Conservation (phyloP, 2,888 invertebrate genomes). For the Drosophila gaucha region DNA sequence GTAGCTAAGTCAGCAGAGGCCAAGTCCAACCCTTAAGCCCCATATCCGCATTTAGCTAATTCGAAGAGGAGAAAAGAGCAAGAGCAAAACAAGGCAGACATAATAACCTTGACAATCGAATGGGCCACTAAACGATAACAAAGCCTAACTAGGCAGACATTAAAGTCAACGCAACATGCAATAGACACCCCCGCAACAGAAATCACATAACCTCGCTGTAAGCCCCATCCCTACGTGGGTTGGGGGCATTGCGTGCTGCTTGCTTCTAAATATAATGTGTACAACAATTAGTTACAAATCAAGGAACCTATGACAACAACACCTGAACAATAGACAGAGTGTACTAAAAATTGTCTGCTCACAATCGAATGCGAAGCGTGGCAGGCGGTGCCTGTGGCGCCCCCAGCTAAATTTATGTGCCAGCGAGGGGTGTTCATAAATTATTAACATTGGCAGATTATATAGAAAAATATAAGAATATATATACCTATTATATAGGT, state of each 20-base stretch:
- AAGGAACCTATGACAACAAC: conserved; percentile 76
- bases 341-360: conserved; percentile 46
- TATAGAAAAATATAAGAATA: no score
- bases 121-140: conserved; percentile 44
- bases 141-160: conserved; percentile 48
- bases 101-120: conserved; percentile 69
- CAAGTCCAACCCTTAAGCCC: conserved; percentile 6
- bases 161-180: conserved; percentile 58
- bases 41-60: neutral
- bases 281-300: conserved; percentile 72
- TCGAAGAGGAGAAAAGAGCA: neutral
- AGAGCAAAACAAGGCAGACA: conserved; percentile 32
- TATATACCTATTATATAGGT: neutral
- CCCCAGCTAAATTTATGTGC: conserved; percentile 2
- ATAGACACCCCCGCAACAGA: conserved; percentile 40
- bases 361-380: conserved; percentile 54
- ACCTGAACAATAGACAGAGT: conserved; percentile 59
- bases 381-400: conserved; percentile 68
- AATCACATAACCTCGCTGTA: neutral
- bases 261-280: conserved; percentile 64
- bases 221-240: neutral
- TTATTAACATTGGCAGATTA: conserved; percentile 3
- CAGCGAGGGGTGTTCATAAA: conserved; percentile 22
- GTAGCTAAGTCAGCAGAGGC: conserved; percentile 5
- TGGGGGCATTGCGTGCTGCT: conserved; percentile 66